These are phyloP conservation scores for Actenoides hombroni DNA, from an alignment of 2,113 vertebrate species.

Conservation along the genomic window DNA sequence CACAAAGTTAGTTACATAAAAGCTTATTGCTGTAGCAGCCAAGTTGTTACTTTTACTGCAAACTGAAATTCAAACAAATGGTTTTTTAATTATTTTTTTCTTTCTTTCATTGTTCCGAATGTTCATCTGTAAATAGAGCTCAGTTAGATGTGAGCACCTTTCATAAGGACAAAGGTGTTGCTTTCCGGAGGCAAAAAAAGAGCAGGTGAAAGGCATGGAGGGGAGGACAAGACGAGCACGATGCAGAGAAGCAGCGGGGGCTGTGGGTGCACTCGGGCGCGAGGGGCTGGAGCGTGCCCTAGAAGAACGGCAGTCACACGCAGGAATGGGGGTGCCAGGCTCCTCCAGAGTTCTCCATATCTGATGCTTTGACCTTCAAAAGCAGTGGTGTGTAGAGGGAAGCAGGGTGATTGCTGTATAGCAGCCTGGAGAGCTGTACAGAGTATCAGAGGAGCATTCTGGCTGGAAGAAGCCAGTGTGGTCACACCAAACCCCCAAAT, in stretches of 20 bases:
- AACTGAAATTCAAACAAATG: neutral
- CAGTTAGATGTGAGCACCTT: neutral
- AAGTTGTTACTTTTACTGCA: neutral
- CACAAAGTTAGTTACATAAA: neutral
- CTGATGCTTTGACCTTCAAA: neutral
- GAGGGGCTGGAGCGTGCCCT: neutral
- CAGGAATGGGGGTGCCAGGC: neutral
- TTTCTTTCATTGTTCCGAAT: neutral
- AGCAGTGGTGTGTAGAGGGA: neutral
- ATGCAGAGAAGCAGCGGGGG: neutral
- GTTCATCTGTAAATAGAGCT: neutral
- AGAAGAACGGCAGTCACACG: neutral
- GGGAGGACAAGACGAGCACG: neutral
- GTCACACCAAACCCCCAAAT: neutral
- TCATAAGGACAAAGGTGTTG: neutral
- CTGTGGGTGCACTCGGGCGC: neutral
- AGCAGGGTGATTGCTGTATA: neutral
- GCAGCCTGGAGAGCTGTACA: neutral
- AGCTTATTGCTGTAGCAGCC: neutral
- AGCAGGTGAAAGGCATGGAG: neutral
- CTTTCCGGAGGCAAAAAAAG: neutral
- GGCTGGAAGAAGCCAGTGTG: neutral
- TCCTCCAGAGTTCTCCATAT: neutral
- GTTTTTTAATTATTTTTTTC: neutral
- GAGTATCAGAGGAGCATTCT: neutral